Percentiles rank a stretch among this genome's conserved stretches.
These are phyloP conservation scores for Ochropacha duplaris DNA, from an alignment of 2,888 invertebrate species.

Conservation along the genomic window DNA sequence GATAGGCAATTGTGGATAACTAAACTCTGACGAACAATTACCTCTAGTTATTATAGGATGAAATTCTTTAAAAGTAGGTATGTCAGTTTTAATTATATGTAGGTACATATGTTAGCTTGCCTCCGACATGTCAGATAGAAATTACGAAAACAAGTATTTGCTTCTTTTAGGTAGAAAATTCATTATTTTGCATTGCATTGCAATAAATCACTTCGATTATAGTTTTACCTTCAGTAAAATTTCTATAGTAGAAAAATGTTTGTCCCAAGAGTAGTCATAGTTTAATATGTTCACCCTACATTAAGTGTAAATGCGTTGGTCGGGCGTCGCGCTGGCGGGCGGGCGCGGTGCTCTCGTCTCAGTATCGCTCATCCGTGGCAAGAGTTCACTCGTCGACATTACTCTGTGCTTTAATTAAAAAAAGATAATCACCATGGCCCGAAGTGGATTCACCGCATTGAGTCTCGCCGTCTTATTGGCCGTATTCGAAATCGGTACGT, in stretches of 20 bases:
- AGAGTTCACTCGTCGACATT: conserved; percentile 48
- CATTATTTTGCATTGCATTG: no score
- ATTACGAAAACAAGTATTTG: no score
- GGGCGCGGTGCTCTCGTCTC: conserved; percentile 42
- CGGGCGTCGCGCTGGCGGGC: conserved; percentile 67
- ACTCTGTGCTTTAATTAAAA: conserved; percentile 27
- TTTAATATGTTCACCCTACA: conserved; percentile 38
- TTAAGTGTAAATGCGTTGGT: conserved; percentile 59
- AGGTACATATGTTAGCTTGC: no score
- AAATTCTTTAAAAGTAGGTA: no score
- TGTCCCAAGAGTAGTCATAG: background rate
- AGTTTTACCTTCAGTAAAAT: background rate
- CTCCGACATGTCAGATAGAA: no score
- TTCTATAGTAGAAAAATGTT: background rate
- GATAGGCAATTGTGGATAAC: no score
- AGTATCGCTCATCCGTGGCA: conserved; percentile 50
- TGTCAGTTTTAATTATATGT: no score
- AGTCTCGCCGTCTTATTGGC: conserved; percentile 64
- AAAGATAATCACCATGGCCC: conserved; percentile 56
- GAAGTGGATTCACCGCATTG: conserved; percentile 52
- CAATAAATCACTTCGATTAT: no score
- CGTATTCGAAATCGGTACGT: conserved; percentile 68
- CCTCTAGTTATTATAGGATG: no score
- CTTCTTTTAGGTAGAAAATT: no score
- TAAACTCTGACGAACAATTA: no score